Evolutionary conservation across 2,888 invertebrate genomes (phyloP).

Genomic region (Augochlorella aurata): DNA sequence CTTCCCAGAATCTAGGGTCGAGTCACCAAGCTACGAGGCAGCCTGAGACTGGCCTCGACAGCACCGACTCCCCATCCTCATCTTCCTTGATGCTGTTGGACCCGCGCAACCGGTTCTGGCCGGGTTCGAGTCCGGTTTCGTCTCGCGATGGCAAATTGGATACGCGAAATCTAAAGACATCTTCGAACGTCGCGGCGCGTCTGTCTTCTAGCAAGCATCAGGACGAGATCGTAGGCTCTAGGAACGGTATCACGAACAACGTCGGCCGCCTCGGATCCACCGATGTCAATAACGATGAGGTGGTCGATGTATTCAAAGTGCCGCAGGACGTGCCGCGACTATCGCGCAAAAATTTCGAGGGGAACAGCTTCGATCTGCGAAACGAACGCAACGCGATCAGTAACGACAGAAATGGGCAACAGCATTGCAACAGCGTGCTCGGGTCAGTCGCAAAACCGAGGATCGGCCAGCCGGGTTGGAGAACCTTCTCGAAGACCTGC

Average conservation of each 20-base stretch:
- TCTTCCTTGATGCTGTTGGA: constrained; percentile 73
- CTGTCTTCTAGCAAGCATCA: constrained; percentile 10
- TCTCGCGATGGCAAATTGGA: constrained; percentile 39
- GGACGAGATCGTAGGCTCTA: constrained; percentile 5
- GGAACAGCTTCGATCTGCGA: constrained; percentile 52
- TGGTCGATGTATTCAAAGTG: constrained; percentile 67
- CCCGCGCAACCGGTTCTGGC: constrained; percentile 77
- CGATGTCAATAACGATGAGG: constrained; percentile 20
- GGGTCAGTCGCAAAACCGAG: constrained; percentile 64
- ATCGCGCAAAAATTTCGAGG: constrained; percentile 65
- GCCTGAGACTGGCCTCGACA: constrained; percentile 52
- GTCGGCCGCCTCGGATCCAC: constrained; percentile 4
- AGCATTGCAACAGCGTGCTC: constrained; percentile 16
- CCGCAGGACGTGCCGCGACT: constrained; percentile 68
- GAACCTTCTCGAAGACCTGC: constrained; percentile 78
- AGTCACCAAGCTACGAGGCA: constrained; percentile 45
- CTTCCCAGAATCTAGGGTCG: constrained; percentile 73
- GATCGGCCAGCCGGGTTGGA: constrained; percentile 75
- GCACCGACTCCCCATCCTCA: constrained; percentile 72
- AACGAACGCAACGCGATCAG: constrained; percentile 52
- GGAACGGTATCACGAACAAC: constrained; percentile 50
- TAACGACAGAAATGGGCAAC: constrained; percentile 36
- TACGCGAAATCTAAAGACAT: constrained; percentile 10
- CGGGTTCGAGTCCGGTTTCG: constrained; percentile 69
- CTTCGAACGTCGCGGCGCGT: constrained; percentile 36